Conservation (phyloP, 1,140 invertebrate genomes). For the Calycopis cecrops region DNA sequence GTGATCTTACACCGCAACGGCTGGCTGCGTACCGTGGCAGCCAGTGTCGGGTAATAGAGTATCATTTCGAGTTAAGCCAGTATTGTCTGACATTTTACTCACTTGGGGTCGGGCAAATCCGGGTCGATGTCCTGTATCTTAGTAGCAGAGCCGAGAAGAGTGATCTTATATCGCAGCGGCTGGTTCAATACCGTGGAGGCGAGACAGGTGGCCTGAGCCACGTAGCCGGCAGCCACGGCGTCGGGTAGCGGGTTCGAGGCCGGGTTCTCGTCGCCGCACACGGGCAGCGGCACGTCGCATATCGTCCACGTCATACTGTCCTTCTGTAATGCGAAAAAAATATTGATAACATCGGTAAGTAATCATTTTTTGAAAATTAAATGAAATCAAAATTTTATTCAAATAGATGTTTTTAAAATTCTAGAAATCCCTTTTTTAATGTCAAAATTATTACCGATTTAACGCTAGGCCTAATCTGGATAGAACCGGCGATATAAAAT, state of each 20-base stretch:
- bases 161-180: slow-evolving; percentile 60
- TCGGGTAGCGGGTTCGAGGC: slow-evolving; percentile 38
- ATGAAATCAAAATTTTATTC: too few relatives aligned
- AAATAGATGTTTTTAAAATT: too few relatives aligned
- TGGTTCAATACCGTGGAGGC: slow-evolving; percentile 48
- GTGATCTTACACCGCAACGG: slow-evolving; percentile 61
- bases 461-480: too few relatives aligned
- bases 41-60: too few relatives aligned
- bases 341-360: neutral
- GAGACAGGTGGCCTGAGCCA: slow-evolving; percentile 49
- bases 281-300: slow-evolving; percentile 47
- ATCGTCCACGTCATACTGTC: slow-evolving; percentile 48
- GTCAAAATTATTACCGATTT: too few relatives aligned
- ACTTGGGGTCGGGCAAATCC: slow-evolving; percentile 60
- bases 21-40: slow-evolving; percentile 47
- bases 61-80: too few relatives aligned
- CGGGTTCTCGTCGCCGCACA: slow-evolving; percentile 52
- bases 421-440: too few relatives aligned
- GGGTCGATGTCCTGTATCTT: slow-evolving; percentile 60
- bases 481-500: too few relatives aligned
- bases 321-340: slow-evolving; percentile 30
- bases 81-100: slow-evolving; percentile 23
- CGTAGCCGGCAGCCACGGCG: slow-evolving; percentile 54
- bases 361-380: too few relatives aligned
- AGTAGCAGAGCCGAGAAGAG: slow-evolving; percentile 52